Evolutionary conservation across 2,888 invertebrate species (phyloP).

Genomic region (Orthosia cruda): DNA sequence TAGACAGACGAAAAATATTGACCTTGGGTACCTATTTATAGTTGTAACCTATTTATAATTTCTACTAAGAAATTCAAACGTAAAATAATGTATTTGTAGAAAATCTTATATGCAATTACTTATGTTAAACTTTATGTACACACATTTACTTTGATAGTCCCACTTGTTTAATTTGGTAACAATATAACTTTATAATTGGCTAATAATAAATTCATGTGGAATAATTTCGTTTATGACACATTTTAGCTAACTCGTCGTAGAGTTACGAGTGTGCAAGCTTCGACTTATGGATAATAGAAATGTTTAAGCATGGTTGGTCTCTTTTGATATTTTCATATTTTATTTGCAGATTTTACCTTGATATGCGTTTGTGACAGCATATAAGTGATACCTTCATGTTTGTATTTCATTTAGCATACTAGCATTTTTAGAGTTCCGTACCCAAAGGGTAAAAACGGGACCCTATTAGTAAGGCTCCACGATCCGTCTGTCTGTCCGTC

Average conservation of each 20-base stretch:
- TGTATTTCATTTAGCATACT: not conserved
- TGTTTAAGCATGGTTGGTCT: not conserved
- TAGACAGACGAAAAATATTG: not conserved
- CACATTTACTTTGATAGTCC: constrained; percentile 9
- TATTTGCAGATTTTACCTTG: not conserved
- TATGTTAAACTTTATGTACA: constrained; percentile 28
- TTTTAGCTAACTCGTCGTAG: constrained; percentile 34
- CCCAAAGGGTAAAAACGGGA: no score
- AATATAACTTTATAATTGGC: constrained; percentile 62
- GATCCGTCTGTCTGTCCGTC: no score
- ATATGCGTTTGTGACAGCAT: not conserved
- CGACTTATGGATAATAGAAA: not conserved
- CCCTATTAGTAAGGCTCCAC: no score
- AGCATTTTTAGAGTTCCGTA: no score
- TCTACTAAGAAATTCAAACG: not conserved
- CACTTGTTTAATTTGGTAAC: constrained; percentile 34
- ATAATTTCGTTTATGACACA: constrained; percentile 39
- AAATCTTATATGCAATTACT: constrained; percentile 28
- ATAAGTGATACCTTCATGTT: not conserved
- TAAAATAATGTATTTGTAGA: constrained; percentile 9
- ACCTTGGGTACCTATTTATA: not conserved
- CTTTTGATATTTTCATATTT: not conserved
- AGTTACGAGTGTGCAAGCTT: constrained; percentile 25
- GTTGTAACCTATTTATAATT: not conserved
- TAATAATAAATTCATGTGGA: constrained; percentile 53